A percentile compares a stretch with the other conserved stretches of the same genome.
These are phyloP conservation scores for Polyodon spathula DNA, from an alignment of 2,113 vertebrate species.

Conservation along the genomic window DNA sequence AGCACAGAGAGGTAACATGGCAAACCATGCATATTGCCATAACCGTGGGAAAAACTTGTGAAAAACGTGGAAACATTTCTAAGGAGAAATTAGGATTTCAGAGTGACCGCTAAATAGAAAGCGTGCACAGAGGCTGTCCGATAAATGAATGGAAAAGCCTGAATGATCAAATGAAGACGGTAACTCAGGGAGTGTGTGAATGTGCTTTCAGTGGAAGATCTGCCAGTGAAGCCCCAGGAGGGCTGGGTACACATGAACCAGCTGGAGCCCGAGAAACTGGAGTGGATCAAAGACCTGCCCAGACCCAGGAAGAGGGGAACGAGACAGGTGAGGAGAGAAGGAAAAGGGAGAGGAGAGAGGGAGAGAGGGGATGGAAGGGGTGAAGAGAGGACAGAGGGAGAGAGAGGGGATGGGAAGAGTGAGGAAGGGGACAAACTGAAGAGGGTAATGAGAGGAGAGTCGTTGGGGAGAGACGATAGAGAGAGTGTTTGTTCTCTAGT, in stretches of 20 bases:
- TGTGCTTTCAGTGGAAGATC: constrained; percentile 41
- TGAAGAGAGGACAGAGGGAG: neutral
- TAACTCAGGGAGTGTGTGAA: neutral
- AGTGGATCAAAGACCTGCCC: constrained; percentile 84
- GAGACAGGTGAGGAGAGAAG: constrained; percentile 55
- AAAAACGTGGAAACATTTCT: no score
- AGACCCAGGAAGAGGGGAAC: constrained; percentile 63
- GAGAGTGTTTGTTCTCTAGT: neutral
- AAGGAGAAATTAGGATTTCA: no score
- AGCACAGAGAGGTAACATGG: no score
- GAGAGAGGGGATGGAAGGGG: neutral
- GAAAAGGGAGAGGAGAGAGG: neutral
- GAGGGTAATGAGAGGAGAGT: no score
- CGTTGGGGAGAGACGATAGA: neutral
- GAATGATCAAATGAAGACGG: neutral
- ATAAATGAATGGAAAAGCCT: no score
- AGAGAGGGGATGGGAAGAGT: neutral
- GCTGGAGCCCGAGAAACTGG: constrained; percentile 84
- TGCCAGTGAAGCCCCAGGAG: constrained; percentile 73
- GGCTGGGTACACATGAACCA: constrained; percentile 90
- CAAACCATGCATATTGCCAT: no score
- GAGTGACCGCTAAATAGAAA: no score
- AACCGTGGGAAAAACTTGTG: no score
- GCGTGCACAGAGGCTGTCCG: no score
- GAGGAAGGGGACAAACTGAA: neutral